Percentiles rank a stretch among this genome's conserved stretches.
These are phyloP conservation scores for Albula glossodonta DNA, from an alignment of 2,113 vertebrate genomes.

Conservation along the genomic window DNA sequence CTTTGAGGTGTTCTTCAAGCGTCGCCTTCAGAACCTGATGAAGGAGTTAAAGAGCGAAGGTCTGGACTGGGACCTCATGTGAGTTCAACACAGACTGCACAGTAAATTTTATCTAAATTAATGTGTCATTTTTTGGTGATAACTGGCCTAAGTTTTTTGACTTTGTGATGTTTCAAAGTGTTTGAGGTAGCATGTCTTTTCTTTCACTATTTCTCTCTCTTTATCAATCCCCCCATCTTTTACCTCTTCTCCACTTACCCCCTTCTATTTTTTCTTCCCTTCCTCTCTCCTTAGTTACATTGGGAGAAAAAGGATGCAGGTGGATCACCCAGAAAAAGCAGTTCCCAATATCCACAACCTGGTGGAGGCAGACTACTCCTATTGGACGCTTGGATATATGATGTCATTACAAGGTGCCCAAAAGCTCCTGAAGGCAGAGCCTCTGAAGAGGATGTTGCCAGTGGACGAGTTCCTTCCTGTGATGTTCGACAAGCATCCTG, in stretches of 20 bases:
- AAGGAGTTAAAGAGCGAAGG: conserved; percentile 71
- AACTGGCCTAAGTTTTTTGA: neutral
- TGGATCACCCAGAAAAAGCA: conserved; percentile 82
- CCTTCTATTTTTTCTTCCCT: neutral
- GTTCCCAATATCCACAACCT: conserved; percentile 84
- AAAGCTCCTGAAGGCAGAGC: conserved; percentile 81
- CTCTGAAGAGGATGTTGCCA: conserved; percentile 80
- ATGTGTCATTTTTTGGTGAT: no score
- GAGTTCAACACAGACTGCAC: conserved; percentile 38
- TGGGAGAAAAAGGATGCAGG: conserved; percentile 90
- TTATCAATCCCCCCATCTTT: neutral
- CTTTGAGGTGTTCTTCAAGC: conserved; percentile 92
- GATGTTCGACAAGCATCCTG: conserved; percentile 91
- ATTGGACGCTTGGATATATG: conserved; percentile 89
- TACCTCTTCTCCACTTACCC: neutral
- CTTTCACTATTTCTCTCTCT: neutral
- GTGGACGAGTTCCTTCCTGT: conserved; percentile 91
- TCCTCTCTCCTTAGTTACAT: conserved; percentile 74
- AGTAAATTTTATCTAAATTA: neutral
- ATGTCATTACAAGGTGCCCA: conserved; percentile 82
- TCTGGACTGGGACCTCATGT: conserved; percentile 91
- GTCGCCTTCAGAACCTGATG: conserved; percentile 84
- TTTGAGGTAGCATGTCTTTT: no score
- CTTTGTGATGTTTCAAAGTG: no score
- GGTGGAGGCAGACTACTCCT: conserved; percentile 89